A percentile compares a stretch with the other conserved stretches of the same genome.
Conservation (phyloP, 2,113 vertebrate species). For the Atractosteus spatula region DNA sequence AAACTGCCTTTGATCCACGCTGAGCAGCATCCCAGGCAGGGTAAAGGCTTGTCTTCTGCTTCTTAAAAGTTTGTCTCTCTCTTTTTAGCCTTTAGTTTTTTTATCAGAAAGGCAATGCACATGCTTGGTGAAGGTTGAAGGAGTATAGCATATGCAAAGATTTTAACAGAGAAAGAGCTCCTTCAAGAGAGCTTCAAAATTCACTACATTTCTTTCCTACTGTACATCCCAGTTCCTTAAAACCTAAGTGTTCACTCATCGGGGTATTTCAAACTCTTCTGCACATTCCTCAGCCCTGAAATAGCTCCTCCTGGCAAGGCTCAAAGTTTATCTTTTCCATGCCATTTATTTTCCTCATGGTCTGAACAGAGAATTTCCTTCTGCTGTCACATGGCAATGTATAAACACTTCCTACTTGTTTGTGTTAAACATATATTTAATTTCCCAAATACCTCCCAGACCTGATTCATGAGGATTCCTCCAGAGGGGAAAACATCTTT, state of each 20-base stretch:
- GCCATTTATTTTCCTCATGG: neutral
- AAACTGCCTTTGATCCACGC: conserved; percentile 12
- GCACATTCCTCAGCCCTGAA: neutral
- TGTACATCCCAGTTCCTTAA: neutral
- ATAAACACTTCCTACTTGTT: conserved; percentile 19
- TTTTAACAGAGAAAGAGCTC: conserved; percentile 53
- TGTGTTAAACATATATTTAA: conserved; percentile 8
- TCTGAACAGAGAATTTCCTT: neutral
- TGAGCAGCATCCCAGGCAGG: conserved; percentile 25
- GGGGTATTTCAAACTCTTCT: neutral
- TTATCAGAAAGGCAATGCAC: conserved; percentile 65
- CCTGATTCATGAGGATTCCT: conserved; percentile 8
- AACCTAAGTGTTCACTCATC: too few relatives aligned
- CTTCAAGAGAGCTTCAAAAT: conserved; percentile 22
- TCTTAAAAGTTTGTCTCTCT: conserved; percentile 24
- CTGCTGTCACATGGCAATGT: neutral
- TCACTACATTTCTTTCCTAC: neutral
- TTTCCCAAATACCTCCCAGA: neutral
- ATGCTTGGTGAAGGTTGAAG: conserved; percentile 65
- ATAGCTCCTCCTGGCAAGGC: neutral
- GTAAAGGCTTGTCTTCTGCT: conserved; percentile 41
- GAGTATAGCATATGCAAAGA: conserved; percentile 57
- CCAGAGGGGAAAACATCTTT: conserved; percentile 34
- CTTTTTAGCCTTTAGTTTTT: conserved; percentile 52
- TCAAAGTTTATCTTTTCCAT: neutral